A percentile compares a stretch with the other conserved stretches of the same genome.
Conservation (phyloP, 1,140 invertebrate species). For the Sminthurides bifidus region DNA sequence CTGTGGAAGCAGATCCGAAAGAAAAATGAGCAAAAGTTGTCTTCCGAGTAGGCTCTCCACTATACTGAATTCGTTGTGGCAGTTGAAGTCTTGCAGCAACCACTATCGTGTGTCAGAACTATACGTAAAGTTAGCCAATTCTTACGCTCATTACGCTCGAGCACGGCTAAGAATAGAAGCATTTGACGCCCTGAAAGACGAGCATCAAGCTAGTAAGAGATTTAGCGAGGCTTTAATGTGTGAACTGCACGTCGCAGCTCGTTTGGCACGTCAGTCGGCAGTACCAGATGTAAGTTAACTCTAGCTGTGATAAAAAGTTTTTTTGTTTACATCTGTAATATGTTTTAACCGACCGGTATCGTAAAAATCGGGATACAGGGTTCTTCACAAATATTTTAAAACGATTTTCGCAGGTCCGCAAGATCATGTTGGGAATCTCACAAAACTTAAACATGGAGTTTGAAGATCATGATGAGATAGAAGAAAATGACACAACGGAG, state of each 20-base stretch:
- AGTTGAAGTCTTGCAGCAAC: constrained; percentile 28
- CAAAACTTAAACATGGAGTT: constrained; percentile 27
- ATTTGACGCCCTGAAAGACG: constrained; percentile 23
- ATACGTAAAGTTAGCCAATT: constrained; percentile 31
- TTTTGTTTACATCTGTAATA: neutral
- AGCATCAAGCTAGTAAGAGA: constrained; percentile 23
- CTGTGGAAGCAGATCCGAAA: constrained; percentile 4
- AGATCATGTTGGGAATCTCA: constrained; percentile 31
- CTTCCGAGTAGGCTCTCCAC: constrained; percentile 19
- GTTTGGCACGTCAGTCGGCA: constrained; percentile 25
- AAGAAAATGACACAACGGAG: constrained; percentile 29
- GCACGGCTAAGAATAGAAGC: constrained; percentile 24
- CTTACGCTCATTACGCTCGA: constrained; percentile 27
- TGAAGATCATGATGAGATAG: constrained; percentile 21
- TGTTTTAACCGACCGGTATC: too few species aligned
- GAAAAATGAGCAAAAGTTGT: constrained; percentile 12
- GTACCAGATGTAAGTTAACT: constrained; percentile 26
- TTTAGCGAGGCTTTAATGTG: constrained; percentile 31
- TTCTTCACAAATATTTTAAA: neutral
- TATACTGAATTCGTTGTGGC: constrained; percentile 27
- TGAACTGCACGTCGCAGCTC: constrained; percentile 30
- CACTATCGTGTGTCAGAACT: constrained; percentile 26
- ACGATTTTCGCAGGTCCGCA: constrained; percentile 15
- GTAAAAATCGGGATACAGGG: too few species aligned
- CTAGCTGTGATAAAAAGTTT: neutral